Evolutionary conservation across 1,140 invertebrate genomes (phyloP), one percentile per base, ranked within the genome.

Genomic region (Paraescarpia echinospica): DNA sequence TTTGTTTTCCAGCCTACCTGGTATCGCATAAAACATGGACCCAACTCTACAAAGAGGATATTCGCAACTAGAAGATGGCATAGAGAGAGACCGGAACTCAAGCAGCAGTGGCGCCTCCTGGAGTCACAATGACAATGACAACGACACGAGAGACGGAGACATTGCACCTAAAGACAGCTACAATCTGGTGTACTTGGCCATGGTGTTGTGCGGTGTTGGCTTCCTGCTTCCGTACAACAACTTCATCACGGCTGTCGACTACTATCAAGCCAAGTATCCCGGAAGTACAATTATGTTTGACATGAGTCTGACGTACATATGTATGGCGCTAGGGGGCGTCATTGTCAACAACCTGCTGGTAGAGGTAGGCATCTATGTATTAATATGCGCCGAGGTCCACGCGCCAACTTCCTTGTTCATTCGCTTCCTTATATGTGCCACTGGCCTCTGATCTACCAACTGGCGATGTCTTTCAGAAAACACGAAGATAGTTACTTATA

Each of bases 161-260:
- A 22, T 9, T 31, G 34, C 91, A 8, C 34, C 41, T 6, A 27
- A 77, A 77, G 96, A 96, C 93, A 93, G 93, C 31, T 97, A 97
- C 95, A 97, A 98, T 95, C 97, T 97, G 34, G 97, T 98, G 91
- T 98, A 98, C 95, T 95, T 98, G 91, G 97, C 98, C 0, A 96
- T 99, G 89, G 96, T 98, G 9, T 96, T 98, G 35, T 98, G 98
- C 77, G 98, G 98, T n/a, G 97, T 98, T 93, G 98, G 98, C 33
- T 99, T 99, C 95, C 97, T 99, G 22, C 96, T 99, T 41, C 98
- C 98, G 0, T 99, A 98, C 96, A 98, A 98, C 96, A 98, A 98
- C 95, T 98, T 98, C 95, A 98, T 98, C 93, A 98, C 98, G 95
- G 98, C 98, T 9, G 98, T 98, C 90, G 98, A 98, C 96, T 98